A percentile compares a stretch with the other conserved stretches of the same genome.
Evolutionary conservation across 2,888 invertebrate genomes (phyloP).

Genomic region (Caenorhabditis sp.): DNA sequence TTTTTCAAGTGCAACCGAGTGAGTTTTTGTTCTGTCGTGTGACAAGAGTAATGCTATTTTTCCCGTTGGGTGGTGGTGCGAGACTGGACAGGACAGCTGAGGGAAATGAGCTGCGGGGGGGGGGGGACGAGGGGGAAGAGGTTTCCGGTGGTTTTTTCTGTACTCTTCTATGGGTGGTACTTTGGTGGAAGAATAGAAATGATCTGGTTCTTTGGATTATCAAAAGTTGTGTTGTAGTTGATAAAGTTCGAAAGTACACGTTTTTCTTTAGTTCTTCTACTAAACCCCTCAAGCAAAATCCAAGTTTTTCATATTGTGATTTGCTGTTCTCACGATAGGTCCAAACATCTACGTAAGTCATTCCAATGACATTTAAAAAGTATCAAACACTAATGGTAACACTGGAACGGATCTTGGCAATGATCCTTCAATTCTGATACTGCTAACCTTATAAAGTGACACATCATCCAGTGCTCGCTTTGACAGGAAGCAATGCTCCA

Average conservation of each 20-base stretch:
- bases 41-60: background rate
- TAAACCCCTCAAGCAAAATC: no score
- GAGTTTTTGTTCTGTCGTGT: background rate
- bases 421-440: background rate
- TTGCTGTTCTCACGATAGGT: background rate
- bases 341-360: background rate
- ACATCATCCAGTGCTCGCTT: conserved; percentile 69
- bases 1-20: background rate
- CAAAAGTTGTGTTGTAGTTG: background rate
- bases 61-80: no score
- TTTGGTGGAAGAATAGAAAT: background rate
- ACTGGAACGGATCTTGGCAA: no score
- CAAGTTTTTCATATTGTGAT: no score
- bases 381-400: background rate
- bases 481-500: conserved; percentile 71
- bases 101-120: conserved; percentile 2
- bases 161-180: background rate
- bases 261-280: no score
- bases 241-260: no score
- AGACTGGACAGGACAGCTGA: background rate
- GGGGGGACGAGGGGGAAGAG: background rate
- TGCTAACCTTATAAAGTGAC: conserved; percentile 63
- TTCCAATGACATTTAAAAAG: background rate
- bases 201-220: background rate
- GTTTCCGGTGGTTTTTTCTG: conserved; percentile 1